phyloP scores from a whole-genome alignment of 1,140 invertebrate species.

The Drosophila pectinifera region DNA sequence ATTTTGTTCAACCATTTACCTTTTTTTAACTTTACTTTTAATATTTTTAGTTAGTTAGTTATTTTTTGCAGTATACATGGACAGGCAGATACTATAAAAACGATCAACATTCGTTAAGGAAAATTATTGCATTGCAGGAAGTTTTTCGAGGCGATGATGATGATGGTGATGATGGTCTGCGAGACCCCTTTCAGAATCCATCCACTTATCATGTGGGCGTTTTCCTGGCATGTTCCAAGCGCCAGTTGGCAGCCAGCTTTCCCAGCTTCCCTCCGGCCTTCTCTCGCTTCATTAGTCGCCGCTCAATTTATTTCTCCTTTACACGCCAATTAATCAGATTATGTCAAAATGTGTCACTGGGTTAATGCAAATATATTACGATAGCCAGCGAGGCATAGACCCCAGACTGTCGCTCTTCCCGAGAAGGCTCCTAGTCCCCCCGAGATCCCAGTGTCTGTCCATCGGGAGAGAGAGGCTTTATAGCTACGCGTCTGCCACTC shows the following conservation, averaged over 20 bases:
- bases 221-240: conserved; percentile 25
- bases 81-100: conserved; percentile 21
- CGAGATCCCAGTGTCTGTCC: neutral
- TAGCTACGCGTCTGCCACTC: conserved; percentile 39
- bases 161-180: neutral
- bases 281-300: conserved; percentile 63
- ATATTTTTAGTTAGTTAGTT: neutral
- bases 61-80: conserved; percentile 11
- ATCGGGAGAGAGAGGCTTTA: conserved; percentile 35
- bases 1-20: no score
- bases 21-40: neutral
- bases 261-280: conserved; percentile 32
- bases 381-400: conserved; percentile 19
- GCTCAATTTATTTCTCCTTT: conserved; percentile 76
- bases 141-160: conserved; percentile 18
- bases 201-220: conserved; percentile 41
- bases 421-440: neutral
- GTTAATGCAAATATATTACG: conserved; percentile 82
- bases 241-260: conserved; percentile 16
- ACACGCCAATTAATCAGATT: conserved; percentile 82
- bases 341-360: conserved; percentile 82
- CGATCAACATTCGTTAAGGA: conserved; percentile 46
- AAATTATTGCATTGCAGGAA: conserved; percentile 54
- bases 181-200: conserved; percentile 36
- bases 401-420: conserved; percentile 5